Evolutionary conservation across 1,140 invertebrate genomes (phyloP).

Genomic region (Lerema accius): DNA sequence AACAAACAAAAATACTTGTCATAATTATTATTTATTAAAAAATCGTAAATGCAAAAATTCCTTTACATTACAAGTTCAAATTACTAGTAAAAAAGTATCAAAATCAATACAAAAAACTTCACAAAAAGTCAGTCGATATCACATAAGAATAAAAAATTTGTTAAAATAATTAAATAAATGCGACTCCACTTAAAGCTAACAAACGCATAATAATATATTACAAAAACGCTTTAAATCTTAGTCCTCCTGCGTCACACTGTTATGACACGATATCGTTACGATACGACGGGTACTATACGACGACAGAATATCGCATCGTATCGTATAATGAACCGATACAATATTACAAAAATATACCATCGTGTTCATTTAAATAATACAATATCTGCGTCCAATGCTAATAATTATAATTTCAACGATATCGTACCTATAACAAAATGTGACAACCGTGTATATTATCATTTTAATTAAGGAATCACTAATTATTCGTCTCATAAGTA

Average conservation of each 20-base stretch:
- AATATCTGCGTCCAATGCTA: too few species aligned
- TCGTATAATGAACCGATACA: too few species aligned
- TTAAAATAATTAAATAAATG: slow-evolving; percentile 31
- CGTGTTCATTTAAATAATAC: too few species aligned
- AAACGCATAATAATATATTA: slow-evolving; percentile 17
- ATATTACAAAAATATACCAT: too few species aligned
- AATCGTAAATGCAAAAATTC: slow-evolving; percentile 54
- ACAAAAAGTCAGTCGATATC: slow-evolving; percentile 49
- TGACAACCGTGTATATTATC: too few species aligned
- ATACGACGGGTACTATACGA: too few species aligned
- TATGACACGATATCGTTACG: background rate
- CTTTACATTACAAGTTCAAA: slow-evolving; percentile 45
- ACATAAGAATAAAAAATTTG: slow-evolving; percentile 43
- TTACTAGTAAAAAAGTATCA: slow-evolving; percentile 43
- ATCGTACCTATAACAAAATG: too few species aligned
- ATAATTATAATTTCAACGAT: too few species aligned
- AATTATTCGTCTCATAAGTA: too few species aligned
- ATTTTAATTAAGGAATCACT: too few species aligned
- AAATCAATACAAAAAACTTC: slow-evolving; percentile 37
- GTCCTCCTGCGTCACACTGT: slow-evolving; percentile 1
- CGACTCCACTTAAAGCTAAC: slow-evolving; percentile 37
- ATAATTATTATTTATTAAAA: slow-evolving; percentile 56
- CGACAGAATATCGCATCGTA: too few species aligned
- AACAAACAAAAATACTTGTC: slow-evolving; percentile 26
- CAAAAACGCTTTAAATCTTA: slow-evolving; percentile 5